Evolutionary conservation across 1,140 invertebrate species (phyloP).

Genomic region (Halictus rubicundus): DNA sequence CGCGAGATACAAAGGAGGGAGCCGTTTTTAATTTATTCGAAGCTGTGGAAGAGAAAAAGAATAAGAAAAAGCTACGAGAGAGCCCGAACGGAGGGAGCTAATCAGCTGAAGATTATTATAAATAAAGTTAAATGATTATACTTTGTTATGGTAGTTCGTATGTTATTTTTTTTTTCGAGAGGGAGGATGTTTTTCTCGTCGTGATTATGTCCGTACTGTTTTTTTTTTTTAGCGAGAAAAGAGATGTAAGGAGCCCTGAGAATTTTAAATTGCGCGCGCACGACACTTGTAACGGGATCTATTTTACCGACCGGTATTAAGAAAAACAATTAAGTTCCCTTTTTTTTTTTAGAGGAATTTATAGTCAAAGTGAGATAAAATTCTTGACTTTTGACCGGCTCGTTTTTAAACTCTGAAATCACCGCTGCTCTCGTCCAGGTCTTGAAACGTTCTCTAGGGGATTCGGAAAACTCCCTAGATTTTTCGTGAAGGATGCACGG

Average conservation of each 20-base stretch:
- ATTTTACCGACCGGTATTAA: no score
- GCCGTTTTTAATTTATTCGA: constrained; percentile 44
- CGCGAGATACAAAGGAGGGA: constrained; percentile 12
- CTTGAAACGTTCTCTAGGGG: background rate
- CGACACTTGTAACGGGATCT: no score
- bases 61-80: background rate
- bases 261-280: constrained; percentile 37
- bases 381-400: no score
- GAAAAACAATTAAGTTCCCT: no score
- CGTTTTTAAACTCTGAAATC: background rate
- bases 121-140: constrained; percentile 52
- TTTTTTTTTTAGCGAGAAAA: constrained; percentile 13
- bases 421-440: background rate
- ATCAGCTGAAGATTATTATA: constrained; percentile 47
- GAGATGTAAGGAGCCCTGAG: constrained; percentile 42
- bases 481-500: background rate
- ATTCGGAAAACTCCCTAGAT: background rate
- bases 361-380: no score
- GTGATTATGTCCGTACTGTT: background rate
- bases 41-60: constrained; percentile 14
- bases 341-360: no score
- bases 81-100: constrained; percentile 27
- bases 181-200: background rate
- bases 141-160: constrained; percentile 46
- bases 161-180: constrained; percentile 34